Conservation (phyloP, 2,797 vertebrate genomes). For the Chiloscyllium punctatum region DNA sequence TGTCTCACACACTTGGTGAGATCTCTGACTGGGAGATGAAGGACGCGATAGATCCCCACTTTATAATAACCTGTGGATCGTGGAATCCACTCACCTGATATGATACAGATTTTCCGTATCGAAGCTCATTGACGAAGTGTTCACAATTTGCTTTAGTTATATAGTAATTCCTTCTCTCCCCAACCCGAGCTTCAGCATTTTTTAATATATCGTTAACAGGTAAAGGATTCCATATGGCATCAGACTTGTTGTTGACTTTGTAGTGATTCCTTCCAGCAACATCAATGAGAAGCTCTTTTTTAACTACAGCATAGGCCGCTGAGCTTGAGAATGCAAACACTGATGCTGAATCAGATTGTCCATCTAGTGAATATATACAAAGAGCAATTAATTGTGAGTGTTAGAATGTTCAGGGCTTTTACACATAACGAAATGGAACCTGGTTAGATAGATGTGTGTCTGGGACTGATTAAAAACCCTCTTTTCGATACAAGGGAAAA, state of each 20-base stretch:
- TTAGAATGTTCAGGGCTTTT: neutral
- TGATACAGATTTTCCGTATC: neutral
- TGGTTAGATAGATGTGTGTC: neutral
- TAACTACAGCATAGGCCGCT: neutral
- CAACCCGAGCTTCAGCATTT: neutral
- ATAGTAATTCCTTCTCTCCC: neutral
- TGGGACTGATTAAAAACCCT: neutral
- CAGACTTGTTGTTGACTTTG: neutral
- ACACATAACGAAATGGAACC: neutral
- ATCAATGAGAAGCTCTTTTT: neutral
- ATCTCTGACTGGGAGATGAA: neutral
- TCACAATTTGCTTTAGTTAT: neutral
- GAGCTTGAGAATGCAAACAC: neutral
- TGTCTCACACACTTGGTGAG: neutral
- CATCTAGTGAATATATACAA: neutral
- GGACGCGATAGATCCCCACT: neutral
- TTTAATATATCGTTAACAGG: neutral
- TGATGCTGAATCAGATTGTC: neutral
- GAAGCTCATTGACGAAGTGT: neutral
- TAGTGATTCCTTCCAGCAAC: neutral
- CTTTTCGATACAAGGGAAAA: neutral
- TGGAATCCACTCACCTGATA: neutral
- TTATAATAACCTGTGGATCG: neutral
- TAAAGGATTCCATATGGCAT: neutral
- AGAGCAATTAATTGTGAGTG: neutral